Evolutionary conservation across 2,797 vertebrate genomes (phyloP).

Genomic region (Chelmon rostratus): DNA sequence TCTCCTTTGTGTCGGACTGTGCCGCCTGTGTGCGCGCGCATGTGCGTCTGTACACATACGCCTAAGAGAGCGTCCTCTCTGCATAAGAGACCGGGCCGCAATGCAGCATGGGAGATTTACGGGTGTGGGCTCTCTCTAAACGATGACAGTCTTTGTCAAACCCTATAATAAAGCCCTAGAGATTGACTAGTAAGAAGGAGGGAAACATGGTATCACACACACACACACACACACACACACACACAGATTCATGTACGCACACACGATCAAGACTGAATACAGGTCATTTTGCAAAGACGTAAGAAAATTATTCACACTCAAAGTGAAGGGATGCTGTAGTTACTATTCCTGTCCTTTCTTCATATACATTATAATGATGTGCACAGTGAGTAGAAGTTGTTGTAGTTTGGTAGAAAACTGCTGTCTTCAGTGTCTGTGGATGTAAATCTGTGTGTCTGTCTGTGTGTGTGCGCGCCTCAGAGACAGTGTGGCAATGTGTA

Average conservation of each 20-base stretch:
- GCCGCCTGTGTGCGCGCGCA: constrained; percentile 18
- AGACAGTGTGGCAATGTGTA: constrained; percentile 79
- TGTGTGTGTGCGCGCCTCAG: constrained; percentile 42
- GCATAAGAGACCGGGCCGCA: constrained; percentile 89
- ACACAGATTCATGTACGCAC: constrained; percentile 3
- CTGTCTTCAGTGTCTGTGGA: constrained; percentile 60
- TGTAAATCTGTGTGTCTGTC: constrained; percentile 56
- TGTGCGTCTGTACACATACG: constrained; percentile 30
- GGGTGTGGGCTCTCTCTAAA: constrained; percentile 91
- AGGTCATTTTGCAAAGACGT: constrained; percentile 40
- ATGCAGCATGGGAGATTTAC: constrained; percentile 94
- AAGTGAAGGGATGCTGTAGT: constrained; percentile 8
- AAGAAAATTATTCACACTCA: constrained; percentile 47
- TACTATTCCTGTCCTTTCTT: constrained; percentile 27
- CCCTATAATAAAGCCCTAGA: constrained; percentile 92
- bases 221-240: constrained; percentile 17
- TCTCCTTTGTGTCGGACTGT: constrained; percentile 54
- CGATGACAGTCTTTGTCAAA: constrained; percentile 94
- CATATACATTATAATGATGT: constrained; percentile 45
- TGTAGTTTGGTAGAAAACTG: constrained; percentile 55
- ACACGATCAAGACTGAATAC: constrained; percentile 25
- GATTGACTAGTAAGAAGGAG: constrained; percentile 67
- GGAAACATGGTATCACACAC: constrained; percentile 8
- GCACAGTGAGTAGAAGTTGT: constrained; percentile 45
- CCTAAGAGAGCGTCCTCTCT: constrained; percentile 81